Evolutionary conservation across 2,113 vertebrate genomes (phyloP).

Genomic region (Protobothrops flavoviridis): DNA sequence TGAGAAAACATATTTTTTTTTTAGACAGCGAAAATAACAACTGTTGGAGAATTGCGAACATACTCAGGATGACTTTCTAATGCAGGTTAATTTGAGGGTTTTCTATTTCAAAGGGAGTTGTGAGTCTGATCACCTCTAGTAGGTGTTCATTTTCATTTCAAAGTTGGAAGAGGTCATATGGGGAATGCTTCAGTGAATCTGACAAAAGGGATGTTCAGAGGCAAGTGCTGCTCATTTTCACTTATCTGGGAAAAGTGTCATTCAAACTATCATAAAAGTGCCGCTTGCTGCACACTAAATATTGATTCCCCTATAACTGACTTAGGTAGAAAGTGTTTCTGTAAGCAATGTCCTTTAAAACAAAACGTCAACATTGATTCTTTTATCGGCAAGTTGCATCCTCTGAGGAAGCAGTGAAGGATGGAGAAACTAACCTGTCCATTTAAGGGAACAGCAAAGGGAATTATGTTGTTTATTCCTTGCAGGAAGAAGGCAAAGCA

Average conservation of each 20-base stretch:
- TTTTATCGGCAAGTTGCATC: neutral
- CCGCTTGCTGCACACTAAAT: slow-evolving; percentile 10
- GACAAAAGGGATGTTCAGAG: neutral
- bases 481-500: neutral
- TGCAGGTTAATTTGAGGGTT: neutral
- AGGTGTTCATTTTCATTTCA: slow-evolving; percentile 9
- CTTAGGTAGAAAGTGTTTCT: slow-evolving; percentile 14
- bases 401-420: neutral
- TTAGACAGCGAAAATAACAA: neutral
- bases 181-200: neutral
- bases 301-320: neutral
- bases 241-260: slow-evolving; percentile 7
- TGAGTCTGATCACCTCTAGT: neutral
- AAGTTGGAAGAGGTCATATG: slow-evolving; percentile 5
- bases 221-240: slow-evolving; percentile 7
- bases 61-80: neutral
- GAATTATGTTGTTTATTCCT: neutral
- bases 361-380: slow-evolving; percentile 2
- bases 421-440: neutral
- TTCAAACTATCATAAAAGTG: slow-evolving; percentile 21
- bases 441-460: neutral
- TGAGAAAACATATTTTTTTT: neutral
- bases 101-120: neutral
- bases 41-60: neutral
- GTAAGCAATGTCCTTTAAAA: slow-evolving; percentile 18